Evolutionary conservation across 2,888 invertebrate species (phyloP), one percentile per base, ranked within the genome.

Genomic region (Lepetodrilus schrolli): DNA sequence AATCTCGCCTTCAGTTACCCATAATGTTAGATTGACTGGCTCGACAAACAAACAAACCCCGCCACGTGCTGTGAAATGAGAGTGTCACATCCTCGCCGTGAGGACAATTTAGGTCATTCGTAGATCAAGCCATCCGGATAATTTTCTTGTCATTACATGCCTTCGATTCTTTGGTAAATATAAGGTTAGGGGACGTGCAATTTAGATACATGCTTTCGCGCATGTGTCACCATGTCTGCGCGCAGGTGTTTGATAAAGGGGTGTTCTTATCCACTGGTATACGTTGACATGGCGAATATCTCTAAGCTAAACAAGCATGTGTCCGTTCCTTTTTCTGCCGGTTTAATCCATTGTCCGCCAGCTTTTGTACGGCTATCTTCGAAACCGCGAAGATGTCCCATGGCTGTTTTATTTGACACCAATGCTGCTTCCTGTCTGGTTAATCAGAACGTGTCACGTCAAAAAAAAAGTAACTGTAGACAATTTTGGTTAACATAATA

Each of bases 51-150:
- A 58, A 58, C 58, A 58, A 30, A 34, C 58, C n/a, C 26, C 26
- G 58, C 30, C 58, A 17, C 58, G 58, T 30, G 58, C 7, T 34
- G 26, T 34, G 26, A 13, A 26, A 23, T 23, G 58, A 17, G 58
- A 30, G 34, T 58, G 58, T 58, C 58, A 58, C 26, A 58, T 58
- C 34, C 34, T 23, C 26, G 26, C 30, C 17, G 26, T n/a, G 30
- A 34, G 58, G 58, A 58, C 58, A 34, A 30, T 58, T 58, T 58
- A 26, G 58, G 58, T 58, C 58, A 58, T 58, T 58, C n/a, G 58
- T 58, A 58, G 58, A 58, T 58, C 17, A 30, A 30, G 30, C 58
- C 58, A 30, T 58, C 30, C 26, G 58, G 58, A n/a, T 58, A 58
- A 58, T 58, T 58, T 58, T 23, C 58, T 34, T 34, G 30, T 58